These are phyloP conservation scores for Trochalopteron elliotii DNA, from an alignment of 2,113 vertebrate genomes.

Conservation along the genomic window DNA sequence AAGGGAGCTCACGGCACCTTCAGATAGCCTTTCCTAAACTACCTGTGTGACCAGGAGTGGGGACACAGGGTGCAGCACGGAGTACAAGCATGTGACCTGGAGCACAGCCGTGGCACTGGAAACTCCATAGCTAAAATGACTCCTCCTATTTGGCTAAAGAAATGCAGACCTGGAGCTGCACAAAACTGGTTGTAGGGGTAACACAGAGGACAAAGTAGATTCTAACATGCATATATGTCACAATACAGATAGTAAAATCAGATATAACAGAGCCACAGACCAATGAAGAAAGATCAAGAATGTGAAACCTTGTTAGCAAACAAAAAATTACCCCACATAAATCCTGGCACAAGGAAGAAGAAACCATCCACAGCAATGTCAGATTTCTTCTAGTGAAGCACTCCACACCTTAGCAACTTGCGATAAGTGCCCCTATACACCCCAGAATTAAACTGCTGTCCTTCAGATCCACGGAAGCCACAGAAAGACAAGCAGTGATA, in stretches of 20 bases:
- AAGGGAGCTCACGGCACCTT: accelerated
- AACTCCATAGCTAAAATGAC: background rate
- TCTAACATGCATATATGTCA: background rate
- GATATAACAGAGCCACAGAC: background rate
- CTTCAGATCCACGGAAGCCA: background rate
- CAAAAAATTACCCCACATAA: accelerated
- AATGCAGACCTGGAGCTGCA: background rate
- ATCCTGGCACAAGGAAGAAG: background rate
- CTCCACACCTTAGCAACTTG: background rate
- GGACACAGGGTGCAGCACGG: accelerated
- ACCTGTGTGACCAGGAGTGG: background rate
- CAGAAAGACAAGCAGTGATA: background rate
- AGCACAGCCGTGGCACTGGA: background rate
- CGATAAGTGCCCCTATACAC: accelerated
- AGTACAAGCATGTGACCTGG: accelerated
- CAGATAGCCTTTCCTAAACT: background rate
- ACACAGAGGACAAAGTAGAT: background rate
- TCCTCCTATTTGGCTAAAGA: background rate
- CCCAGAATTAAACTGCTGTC: background rate
- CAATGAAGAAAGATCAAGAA: background rate
- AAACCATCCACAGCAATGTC: background rate
- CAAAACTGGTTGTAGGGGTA: background rate
- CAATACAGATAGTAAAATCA: accelerated
- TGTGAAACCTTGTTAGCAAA: background rate
- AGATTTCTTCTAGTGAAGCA: background rate